phyloP scores from a whole-genome alignment of 2,113 vertebrate species.

The Herpetotheres cachinnans region DNA sequence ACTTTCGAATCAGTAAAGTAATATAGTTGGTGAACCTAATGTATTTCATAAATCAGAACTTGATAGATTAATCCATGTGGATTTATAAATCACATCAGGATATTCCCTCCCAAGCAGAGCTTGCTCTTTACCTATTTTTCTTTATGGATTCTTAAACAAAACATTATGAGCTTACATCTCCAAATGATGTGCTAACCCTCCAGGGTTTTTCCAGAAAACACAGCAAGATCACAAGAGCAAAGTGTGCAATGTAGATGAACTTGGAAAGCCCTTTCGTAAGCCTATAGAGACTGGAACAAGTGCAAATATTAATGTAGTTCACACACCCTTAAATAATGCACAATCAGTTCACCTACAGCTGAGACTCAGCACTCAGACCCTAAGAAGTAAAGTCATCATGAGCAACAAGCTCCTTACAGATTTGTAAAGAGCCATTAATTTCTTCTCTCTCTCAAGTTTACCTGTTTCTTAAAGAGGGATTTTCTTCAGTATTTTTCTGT shows the following conservation, averaged over 20 bases:
- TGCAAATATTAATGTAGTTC: neutral
- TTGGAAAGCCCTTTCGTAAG: neutral
- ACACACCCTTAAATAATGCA: neutral
- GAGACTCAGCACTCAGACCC: neutral
- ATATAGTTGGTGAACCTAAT: constrained; percentile 10
- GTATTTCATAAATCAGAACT: constrained; percentile 42
- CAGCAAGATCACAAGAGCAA: neutral
- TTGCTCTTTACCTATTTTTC: constrained; percentile 19
- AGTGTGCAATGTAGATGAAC: neutral
- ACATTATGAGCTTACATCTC: neutral
- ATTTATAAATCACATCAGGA: constrained; percentile 38
- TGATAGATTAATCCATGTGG: constrained; percentile 13
- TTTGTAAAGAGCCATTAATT: neutral
- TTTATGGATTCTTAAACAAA: neutral
- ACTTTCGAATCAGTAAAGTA: constrained; percentile 5
- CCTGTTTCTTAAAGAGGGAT: neutral
- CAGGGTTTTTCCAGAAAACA: neutral
- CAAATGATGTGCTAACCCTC: neutral
- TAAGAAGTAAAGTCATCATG: neutral
- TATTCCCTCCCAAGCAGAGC: constrained; percentile 14
- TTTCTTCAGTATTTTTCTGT: neutral
- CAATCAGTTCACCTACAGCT: neutral
- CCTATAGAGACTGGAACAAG: neutral
- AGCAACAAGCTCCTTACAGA: neutral
- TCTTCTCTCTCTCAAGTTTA: neutral